Base-by-base conservation (phyloP, 2,888 invertebrate genomes). In the Melieria crassipennis region DNA sequence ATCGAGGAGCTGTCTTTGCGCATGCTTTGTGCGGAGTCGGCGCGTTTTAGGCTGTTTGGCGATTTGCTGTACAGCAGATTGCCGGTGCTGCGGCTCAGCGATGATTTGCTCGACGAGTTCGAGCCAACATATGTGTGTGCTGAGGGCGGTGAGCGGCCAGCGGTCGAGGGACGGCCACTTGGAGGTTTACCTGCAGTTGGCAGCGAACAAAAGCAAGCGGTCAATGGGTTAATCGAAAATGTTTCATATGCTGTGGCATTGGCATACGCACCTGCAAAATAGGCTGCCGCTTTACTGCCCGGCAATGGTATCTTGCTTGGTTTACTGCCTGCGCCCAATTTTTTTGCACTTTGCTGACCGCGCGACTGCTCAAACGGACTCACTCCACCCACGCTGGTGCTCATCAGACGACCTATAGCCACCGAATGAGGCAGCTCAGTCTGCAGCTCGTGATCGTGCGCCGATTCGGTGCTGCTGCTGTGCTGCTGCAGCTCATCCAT, bases 241-340 rank as follows among this genome's bases (percentile, higher is more conserved):
- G 30, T 30, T 30, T 7, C 10, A 11, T 56, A 10, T 11, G 5
- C 13, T 16, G 52, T 50, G 4, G 10, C 2, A n/a, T 62, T 57
- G 13, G 9, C 42, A 3, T 43, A 69, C 73, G 70, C 69, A 78
- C 78, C 78, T 71, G 78, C 74, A 74, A 79, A 79, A 55, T 82
- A 83, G 4, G 83, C 79, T 3, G 88, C 88, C 63, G 83, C 78
- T 80, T 89, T 87, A 83, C 86, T 89, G 65, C 85, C 90, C 61
- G 89, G 90, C 83, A 92, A 88, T 70, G 93, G 93, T 79, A 93
- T 94, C 85, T 92, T 92, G 86, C 92, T 92, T 68, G 93, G 92
- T 76, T 90, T 92, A 76, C 89, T 77, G 43, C 70, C 68, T 65
- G 69, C 62, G 72, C 74, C 70, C 71, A 72, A 66, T 73, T 75